Base-by-base conservation (phyloP, 2,888 invertebrate genomes). In the Epinotia bilunana region DNA sequence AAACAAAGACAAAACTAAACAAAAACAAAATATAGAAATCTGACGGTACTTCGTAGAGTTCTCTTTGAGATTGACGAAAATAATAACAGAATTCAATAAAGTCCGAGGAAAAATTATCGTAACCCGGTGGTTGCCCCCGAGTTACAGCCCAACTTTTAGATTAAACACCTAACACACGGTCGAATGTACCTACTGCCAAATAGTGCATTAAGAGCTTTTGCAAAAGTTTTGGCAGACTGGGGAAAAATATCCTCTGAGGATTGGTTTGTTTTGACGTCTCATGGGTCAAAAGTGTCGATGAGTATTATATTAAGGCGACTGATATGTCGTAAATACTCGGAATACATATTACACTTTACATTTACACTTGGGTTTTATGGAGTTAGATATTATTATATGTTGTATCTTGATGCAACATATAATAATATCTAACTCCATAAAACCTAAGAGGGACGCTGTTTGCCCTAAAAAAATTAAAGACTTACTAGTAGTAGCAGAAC, bases 131-230 rank as follows among this genome's bases (percentile, higher is more conserved):
- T 43, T 77, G 76, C 69, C 18, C 77, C 72, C 63, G 16, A 53
- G 49, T 76, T 74, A 76, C 39, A 69, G 73, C 33, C 69, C 86
- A 91, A 88, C 87, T 90, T 90, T 87, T 86, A 87, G 87, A 90
- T 89, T 86, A 88, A 90, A 86, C 84, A 84, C 80, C 79, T 80
- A 78, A 77, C 83, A 83, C 81, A 86, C 82, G 83, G 79, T 81
- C 82, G 81, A 83, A 83, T 80, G n/a, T n/a, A n/a, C n/a, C 77
- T 80, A 80, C 7, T 39, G 9, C 39, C 78, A 5, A 82, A 82
- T 84, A 84, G 84, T 84, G 84, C 80, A 83, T 80, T 79, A 58
- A n/a, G n/a, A n/a, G 73, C 72, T 63, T 83, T 75, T 77, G 78
- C 78, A 77, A 75, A 89, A 90, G 79, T 84, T 83, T 82, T 82